A percentile compares a stretch with the other conserved stretches of the same genome.
These are phyloP conservation scores for Sclerodermus sp. DNA, from an alignment of 2,888 invertebrate species.

Conservation along the genomic window DNA sequence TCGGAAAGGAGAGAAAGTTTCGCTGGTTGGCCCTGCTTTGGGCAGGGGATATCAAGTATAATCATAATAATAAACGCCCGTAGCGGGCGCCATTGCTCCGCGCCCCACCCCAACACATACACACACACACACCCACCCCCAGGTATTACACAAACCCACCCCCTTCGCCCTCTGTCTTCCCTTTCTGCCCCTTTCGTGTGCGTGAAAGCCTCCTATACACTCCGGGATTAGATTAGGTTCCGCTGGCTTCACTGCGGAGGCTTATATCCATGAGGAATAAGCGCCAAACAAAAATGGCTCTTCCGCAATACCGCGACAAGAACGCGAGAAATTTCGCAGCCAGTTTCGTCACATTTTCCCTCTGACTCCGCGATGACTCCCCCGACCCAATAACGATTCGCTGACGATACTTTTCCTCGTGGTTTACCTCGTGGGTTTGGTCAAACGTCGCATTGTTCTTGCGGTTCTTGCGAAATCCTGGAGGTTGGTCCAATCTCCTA, in stretches of 20 bases:
- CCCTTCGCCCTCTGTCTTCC: constrained; percentile 20
- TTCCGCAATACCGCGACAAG: constrained; percentile 28
- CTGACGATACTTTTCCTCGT: too few species aligned
- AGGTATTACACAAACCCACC: constrained; percentile 35
- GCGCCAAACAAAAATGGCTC: constrained; percentile 50
- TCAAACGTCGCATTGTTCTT: constrained; percentile 24
- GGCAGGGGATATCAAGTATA: constrained; percentile 57
- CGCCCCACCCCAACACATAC: constrained; percentile 34
- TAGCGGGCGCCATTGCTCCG: constrained; percentile 53
- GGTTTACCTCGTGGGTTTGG: too few species aligned
- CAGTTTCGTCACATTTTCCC: too few species aligned
- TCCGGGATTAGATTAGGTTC: constrained; percentile 51
- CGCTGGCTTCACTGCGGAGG: constrained; percentile 48
- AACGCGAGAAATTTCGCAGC: too few species aligned
- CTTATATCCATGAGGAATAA: constrained; percentile 44
- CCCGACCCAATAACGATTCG: too few species aligned
- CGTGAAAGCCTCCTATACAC: constrained; percentile 39
- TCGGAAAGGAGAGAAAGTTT: constrained; percentile 58
- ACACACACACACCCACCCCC: constrained; percentile 15
- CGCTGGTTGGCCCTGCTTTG: constrained; percentile 55
- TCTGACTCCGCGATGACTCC: too few species aligned
- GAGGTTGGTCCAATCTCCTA: constrained; percentile 23
- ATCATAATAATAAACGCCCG: constrained; percentile 57
- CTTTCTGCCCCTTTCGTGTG: constrained; percentile 8
- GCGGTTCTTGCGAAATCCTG: constrained; percentile 13